These are phyloP conservation scores for Synergus umbraculus DNA, from an alignment of 2,888 invertebrate species.

Conservation along the genomic window DNA sequence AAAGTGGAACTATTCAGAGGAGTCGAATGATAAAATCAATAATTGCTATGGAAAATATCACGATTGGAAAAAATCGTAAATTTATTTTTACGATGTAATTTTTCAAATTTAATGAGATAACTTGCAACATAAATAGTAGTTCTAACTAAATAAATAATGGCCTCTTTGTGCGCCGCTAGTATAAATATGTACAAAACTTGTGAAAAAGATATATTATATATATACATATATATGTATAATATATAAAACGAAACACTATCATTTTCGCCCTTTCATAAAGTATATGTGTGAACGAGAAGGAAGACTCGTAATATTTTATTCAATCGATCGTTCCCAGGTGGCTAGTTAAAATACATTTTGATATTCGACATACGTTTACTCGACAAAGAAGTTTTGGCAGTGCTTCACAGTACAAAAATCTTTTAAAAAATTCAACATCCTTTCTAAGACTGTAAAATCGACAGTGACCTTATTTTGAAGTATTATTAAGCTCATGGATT, in stretches of 20 bases:
- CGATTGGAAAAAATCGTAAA: neutral
- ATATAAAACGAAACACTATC: conserved; percentile 41
- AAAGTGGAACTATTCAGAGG: conserved; percentile 16
- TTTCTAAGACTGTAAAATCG: conserved; percentile 16
- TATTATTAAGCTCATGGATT: neutral
- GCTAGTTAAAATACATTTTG: neutral
- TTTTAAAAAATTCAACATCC: conserved; percentile 8
- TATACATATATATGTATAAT: conserved; percentile 56
- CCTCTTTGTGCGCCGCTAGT: conserved; percentile 49
- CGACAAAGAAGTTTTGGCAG: conserved; percentile 34
- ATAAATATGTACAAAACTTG: conserved; percentile 54
- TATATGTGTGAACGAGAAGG: conserved; percentile 50
- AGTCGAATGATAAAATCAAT: conserved; percentile 38
- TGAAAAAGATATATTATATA: conserved; percentile 31
- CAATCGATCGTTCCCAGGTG: conserved; percentile 22
- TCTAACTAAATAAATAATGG: conserved; percentile 69
- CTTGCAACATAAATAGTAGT: conserved; percentile 63
- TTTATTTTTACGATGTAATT: conserved; percentile 4
- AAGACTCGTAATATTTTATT: conserved; percentile 51
- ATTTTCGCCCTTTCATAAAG: conserved; percentile 20
- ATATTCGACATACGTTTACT: conserved; percentile 22
- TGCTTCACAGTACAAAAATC: conserved; percentile 20
- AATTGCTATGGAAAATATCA: neutral
- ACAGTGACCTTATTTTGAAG: conserved; percentile 8
- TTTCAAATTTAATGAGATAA: neutral